phyloP scores from a whole-genome alignment of 2,797 vertebrate genomes.

The Hapalemur alaotrensis region DNA sequence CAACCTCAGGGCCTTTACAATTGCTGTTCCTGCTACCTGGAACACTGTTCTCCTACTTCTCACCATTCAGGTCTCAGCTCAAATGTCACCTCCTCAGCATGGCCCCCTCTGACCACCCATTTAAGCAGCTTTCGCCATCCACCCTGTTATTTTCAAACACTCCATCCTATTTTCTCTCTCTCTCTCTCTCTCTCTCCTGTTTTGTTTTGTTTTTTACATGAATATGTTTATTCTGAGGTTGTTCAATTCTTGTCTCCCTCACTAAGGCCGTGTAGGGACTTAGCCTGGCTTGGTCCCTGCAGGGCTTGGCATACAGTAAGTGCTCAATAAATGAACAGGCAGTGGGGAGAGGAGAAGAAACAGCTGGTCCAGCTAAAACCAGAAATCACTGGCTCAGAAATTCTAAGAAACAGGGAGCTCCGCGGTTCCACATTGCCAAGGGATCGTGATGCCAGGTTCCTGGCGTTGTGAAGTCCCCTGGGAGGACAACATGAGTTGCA shows the following conservation, averaged over 20 bases:
- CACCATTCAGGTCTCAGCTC: background rate
- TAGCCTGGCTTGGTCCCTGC: background rate
- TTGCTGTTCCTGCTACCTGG: background rate
- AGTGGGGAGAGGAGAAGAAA: background rate
- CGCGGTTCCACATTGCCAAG: fast-evolving
- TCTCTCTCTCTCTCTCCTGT: background rate
- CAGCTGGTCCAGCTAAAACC: background rate
- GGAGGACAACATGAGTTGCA: background rate
- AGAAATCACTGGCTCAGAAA: background rate
- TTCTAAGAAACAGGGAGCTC: background rate
- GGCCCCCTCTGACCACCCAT: background rate
- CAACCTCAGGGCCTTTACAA: background rate
- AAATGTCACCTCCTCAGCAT: background rate
- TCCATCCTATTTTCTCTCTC: background rate
- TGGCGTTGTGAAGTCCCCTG: background rate
- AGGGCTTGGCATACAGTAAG: background rate
- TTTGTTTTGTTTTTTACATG: background rate
- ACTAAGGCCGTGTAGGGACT: background rate
- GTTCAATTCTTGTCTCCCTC: background rate
- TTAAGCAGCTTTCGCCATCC: background rate
- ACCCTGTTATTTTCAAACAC: background rate
- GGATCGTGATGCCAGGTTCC: too few species aligned
- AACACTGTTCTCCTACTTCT: background rate
- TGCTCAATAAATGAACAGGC: background rate
- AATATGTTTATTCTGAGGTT: background rate